Base-by-base conservation (phyloP, 2,888 invertebrate genomes). In the Limnephilus rhombicus region DNA sequence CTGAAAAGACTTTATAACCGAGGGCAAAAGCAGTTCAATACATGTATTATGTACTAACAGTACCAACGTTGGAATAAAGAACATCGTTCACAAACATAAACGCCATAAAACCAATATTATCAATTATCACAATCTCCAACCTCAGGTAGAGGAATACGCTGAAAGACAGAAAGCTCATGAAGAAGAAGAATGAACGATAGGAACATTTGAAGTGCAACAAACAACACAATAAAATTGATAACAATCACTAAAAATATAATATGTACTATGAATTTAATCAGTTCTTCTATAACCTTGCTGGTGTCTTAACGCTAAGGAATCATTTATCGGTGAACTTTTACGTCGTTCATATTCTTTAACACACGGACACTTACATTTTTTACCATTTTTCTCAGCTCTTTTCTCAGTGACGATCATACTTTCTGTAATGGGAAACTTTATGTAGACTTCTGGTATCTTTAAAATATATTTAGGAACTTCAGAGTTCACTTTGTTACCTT, bases 401-500 rank as follows among this genome's bases (percentile, higher is more conserved):
- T 90, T 90, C n/a, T 92, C 86, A 13, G 37, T 85, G 7, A 91
- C 29, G 45, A 92, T 15, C 85, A 90, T 91, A 82, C 89, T 81
- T 49, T 91, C 89, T 9, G 91, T 91, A 15, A 92, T 87, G 13
- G 92, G 92, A 68, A 92, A 90, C 80, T 91, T 91, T 15, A 92
- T 49, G 31, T 53, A 91, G 24, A 92, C 49, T 80, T 92, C 91
- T 3, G 92, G 92, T 80, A 91, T 91, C 53, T 87, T 87, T 29
- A 91, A 45, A 18, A 86, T 91, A 49, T 81, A 91, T 31, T 91
- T 91, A 18, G 87, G 91, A 82, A 81, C 24, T 11, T 53, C 53
- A 9, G 82, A 68, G 31, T 18, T 83, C 37, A 18, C 37, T 37
- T 37, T 18, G 3, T 37, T 83, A 83, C n/a, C 24, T 11, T 24